Evolutionary conservation across 23 tunicate species (phyloP), one percentile per base, ranked within the genome.

Genomic region (Aplidium turbinatum): DNA sequence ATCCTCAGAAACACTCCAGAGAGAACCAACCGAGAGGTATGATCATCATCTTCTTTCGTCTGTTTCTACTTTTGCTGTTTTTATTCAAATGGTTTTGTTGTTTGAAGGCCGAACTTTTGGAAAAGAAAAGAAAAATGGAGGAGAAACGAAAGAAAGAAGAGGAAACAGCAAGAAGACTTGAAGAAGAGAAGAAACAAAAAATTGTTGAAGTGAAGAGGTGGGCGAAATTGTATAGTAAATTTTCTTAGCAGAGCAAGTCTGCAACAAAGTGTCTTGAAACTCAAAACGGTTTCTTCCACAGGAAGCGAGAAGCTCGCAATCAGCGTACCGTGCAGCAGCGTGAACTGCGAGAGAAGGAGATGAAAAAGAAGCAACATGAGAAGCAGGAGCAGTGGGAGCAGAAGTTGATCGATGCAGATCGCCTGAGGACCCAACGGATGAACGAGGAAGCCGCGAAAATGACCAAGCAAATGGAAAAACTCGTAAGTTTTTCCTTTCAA

Each of bases 331-430:
- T 28, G 21, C 36, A 58, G 22, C 53, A 39, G 20, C 86, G 86
- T 1, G 72, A 70, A 39, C 29, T 9, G 20, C 21, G 65, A 28
- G 95, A 80, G 60, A 54, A 78, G 50, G 87, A 67, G 46, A 72
- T 80, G 51, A 53, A 66, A 29, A 78, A 74, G 63, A 68, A 36
- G 34, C 77, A 81, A 46, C 79, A 68, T 64, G 64, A 78, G 24
- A 35, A 61, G 16, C 79, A 74, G 38, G 87, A 67, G n/a, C 62
- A 69, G 29, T 81, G 96, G 87, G 73, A 75, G 25, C 81, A 88
- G 65, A 34, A 72, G 66, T 51, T 76, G 1, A 83, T 75, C 16
- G 83, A 76, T 53, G 96, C 96, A 0, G 83, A 81, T 61, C 75
- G 80, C 25, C 30, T 46, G 26, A 88, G 81, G 58, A 72, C 50